phyloP scores from a whole-genome alignment of 2,888 invertebrate genomes.

The Allolobophora icterica region DNA sequence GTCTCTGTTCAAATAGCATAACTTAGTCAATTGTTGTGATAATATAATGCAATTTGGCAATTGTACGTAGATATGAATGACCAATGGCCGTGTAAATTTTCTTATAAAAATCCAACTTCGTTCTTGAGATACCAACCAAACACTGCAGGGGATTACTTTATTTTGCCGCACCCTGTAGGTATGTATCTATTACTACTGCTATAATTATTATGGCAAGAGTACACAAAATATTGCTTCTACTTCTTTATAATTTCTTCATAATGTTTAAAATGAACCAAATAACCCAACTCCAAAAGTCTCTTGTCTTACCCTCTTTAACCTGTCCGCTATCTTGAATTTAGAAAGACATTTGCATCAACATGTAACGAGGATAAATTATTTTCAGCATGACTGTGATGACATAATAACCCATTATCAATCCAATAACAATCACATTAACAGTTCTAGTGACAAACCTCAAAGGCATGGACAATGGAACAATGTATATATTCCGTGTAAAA shows the following conservation, averaged over 20 bases:
- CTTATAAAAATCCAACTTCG: too few species aligned
- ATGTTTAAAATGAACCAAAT: neutral
- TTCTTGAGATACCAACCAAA: too few species aligned
- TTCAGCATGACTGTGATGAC: neutral
- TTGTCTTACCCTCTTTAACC: conserved; percentile 13
- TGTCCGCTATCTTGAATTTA: neutral
- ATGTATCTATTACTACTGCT: neutral
- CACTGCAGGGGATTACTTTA: too few species aligned
- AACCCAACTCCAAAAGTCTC: neutral
- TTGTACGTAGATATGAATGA: too few species aligned
- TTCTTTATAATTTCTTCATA: neutral
- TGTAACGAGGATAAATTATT: neutral
- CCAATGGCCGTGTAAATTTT: too few species aligned
- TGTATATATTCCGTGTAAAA: too few species aligned
- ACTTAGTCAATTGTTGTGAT: too few species aligned
- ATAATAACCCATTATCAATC: neutral
- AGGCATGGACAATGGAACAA: neutral
- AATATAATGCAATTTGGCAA: too few species aligned
- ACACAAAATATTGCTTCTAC: neutral
- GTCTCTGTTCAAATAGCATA: too few species aligned
- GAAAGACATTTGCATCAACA: neutral
- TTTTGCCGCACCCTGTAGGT: too few species aligned
- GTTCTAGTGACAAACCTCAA: neutral
- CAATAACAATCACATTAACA: neutral
- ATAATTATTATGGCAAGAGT: neutral